phyloP scores from a whole-genome alignment of 2,888 invertebrate genomes.

The Phasia obesa region DNA sequence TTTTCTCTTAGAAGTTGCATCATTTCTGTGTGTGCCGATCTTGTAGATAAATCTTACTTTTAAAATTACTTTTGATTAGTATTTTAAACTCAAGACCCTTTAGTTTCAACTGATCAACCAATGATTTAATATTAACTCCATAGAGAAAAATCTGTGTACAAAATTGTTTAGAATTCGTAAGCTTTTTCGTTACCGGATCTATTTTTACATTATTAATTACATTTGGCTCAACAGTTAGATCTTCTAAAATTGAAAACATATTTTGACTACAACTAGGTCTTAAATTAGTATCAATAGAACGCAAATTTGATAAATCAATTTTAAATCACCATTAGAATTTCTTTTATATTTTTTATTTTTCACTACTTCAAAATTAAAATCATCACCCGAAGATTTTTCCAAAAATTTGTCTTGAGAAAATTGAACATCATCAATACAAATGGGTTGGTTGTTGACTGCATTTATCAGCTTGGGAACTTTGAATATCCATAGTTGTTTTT shows the following conservation, averaged over 20 bases:
- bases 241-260: constrained; percentile 4
- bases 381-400: too few species aligned
- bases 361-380: too few species aligned
- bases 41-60: constrained; percentile 14
- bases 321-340: too few species aligned
- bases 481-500: too few species aligned
- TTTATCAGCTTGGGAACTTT: too few species aligned
- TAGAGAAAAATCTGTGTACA: constrained; percentile 8
- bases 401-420: too few species aligned
- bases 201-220: constrained; percentile 1
- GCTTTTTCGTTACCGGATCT: constrained; percentile 19
- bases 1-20: neutral
- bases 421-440: too few species aligned
- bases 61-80: neutral
- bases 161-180: neutral
- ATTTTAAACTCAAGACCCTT: constrained; percentile 13
- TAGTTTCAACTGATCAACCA: constrained; percentile 4
- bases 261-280: constrained; percentile 1
- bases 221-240: constrained; percentile 1
- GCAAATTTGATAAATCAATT: too few species aligned
- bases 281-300: neutral
- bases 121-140: constrained; percentile 5
- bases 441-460: too few species aligned
- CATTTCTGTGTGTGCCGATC: constrained; percentile 14
- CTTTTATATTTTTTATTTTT: too few species aligned